Percentiles rank a stretch among this genome's conserved stretches.
Evolutionary conservation across 2,888 invertebrate species (phyloP).

Genomic region (Xanthorhoe spadicearia): DNA sequence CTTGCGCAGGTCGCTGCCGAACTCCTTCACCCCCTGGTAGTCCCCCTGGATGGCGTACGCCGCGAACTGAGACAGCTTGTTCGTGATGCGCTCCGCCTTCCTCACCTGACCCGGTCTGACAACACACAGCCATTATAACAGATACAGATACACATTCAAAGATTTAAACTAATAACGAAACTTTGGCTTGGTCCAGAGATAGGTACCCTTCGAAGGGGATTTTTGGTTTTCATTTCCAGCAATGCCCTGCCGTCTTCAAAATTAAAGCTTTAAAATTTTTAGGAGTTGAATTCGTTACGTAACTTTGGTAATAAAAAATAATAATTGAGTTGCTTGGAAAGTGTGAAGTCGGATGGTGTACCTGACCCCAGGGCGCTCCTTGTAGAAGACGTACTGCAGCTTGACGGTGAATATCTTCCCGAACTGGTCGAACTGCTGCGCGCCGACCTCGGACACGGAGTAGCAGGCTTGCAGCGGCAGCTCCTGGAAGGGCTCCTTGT

Average conservation of each 20-base stretch:
- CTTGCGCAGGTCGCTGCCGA: slow-evolving; percentile 96
- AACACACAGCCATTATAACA: not conserved
- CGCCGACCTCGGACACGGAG: slow-evolving; percentile 96
- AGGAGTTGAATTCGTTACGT: too few relatives aligned
- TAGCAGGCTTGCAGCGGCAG: slow-evolving; percentile 97
- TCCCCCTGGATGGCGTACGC: slow-evolving; percentile 97
- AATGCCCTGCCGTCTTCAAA: too few relatives aligned
- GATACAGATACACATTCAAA: too few relatives aligned
- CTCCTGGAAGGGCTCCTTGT: slow-evolving; percentile 97
- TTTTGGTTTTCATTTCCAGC: too few relatives aligned
- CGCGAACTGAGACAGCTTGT: slow-evolving; percentile 96
- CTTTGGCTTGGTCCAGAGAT: too few relatives aligned
- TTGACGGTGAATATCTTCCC: slow-evolving; percentile 99
- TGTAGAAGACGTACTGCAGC: slow-evolving; percentile 98
- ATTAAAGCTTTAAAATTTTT: too few relatives aligned
- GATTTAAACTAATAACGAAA: too few relatives aligned
- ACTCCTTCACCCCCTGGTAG: slow-evolving; percentile 96
- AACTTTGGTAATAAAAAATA: too few relatives aligned
- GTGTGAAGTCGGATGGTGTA: slow-evolving; percentile 32
- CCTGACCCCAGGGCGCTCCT: slow-evolving; percentile 97
- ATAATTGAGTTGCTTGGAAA: too few relatives aligned
- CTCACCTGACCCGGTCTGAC: slow-evolving; percentile 96
- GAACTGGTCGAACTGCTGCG: slow-evolving; percentile 99
- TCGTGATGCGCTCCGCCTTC: slow-evolving; percentile 96
- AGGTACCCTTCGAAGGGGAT: too few relatives aligned